Evolutionary conservation across 2,797 vertebrate species (phyloP).

Genomic region (Remorina albescens): DNA sequence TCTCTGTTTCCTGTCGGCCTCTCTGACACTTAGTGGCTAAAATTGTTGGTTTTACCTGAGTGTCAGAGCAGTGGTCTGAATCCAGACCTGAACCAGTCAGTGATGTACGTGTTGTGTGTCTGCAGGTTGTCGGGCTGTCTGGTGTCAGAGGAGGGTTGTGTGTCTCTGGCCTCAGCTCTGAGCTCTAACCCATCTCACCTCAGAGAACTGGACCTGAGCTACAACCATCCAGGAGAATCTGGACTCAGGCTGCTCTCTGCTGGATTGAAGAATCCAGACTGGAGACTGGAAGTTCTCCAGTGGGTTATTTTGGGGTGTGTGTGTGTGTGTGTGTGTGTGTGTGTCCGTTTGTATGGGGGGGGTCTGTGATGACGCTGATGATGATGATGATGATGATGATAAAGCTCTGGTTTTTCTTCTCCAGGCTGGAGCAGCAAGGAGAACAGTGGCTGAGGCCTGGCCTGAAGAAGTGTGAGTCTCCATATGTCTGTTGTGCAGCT

Average conservation of each 20-base stretch:
- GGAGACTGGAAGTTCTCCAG: no score
- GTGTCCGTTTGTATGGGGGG: no score
- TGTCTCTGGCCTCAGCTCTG: neutral
- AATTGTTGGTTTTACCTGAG: no score
- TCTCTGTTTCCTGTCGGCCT: no score
- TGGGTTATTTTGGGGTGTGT: no score
- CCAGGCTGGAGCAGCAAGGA: neutral
- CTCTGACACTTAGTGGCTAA: no score
- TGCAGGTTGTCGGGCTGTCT: neutral
- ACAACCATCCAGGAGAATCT: neutral
- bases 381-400: neutral
- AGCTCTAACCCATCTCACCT: neutral
- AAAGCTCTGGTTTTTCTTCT: neutral
- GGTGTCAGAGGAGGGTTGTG: neutral
- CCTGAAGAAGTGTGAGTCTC: slow-evolving; percentile 5
- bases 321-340: no score
- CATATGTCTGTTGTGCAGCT: no score
- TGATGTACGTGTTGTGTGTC: neutral
- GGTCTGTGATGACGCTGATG: neutral
- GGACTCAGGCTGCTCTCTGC: no score
- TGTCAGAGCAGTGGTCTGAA: no score
- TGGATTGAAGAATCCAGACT: no score
- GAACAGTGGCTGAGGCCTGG: slow-evolving; percentile 18
- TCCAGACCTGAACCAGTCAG: no score
- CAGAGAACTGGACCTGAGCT: neutral